Base-by-base conservation (phyloP, 2,113 vertebrate genomes). In the Tinamus guttatus region DNA sequence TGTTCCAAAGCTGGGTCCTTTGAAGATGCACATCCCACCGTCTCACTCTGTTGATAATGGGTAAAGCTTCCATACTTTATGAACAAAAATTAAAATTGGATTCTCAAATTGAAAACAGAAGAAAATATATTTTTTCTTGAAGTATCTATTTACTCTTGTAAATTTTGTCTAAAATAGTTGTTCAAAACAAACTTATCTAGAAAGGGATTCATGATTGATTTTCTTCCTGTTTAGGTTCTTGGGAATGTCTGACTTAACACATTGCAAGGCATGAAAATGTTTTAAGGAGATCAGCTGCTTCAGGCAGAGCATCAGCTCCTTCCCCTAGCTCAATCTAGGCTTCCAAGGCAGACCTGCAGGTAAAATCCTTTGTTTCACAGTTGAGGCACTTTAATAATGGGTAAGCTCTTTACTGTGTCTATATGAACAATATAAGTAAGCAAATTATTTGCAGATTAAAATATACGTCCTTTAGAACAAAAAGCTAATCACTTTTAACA, bases 231-330 rank as follows among this genome's bases (percentile, higher is more conserved):
- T 47, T 82, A 98, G 98, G 94, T 85, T 91, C 97, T 89, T 89
- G 73, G 21, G 91, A 93, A 76, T 73, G 78, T 70, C 68, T 96
- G 85, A 97, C 78, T 78, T 78, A 69, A 67, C 79, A 89, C 90
- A 90, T 79, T 88, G 91, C 94, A 97, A 95, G 94, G 96, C 96
- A 98, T 98, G 97, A 96, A 95, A 97, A 94, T 85, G 30, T 96
- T 94, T 87, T 97, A 65, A 98, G 97, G 95, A 96, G 93, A 96
- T 73, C 78, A 51, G 41, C 83, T 94, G 87, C 89, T 92, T 89
- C 80, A 80, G 60, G 82, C 79, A 83, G 87, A 92, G 83, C 95
- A 74, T 62, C 62, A 75, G 75, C 81, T 86, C 83, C 70, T 90
- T 81, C 80, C 81, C 56, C 78, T 90, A 89, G 28, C 78, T 73